Evolutionary conservation across 1,140 invertebrate species (phyloP).

Genomic region (Pemphigus obesinymphae): DNA sequence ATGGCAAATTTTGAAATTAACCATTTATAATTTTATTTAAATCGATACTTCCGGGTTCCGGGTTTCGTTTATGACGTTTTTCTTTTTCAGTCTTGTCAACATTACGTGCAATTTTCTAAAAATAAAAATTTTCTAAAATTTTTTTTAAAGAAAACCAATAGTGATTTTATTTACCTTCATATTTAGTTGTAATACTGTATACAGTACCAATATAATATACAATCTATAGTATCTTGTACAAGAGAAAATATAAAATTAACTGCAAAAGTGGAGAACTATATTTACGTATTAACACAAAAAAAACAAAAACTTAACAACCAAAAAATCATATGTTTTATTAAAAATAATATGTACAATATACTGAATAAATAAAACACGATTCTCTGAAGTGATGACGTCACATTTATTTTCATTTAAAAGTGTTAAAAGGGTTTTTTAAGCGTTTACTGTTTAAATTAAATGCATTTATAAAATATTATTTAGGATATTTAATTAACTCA

Average conservation of each 20-base stretch:
- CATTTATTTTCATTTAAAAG: no score
- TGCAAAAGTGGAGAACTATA: no score
- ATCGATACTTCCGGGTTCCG: not conserved
- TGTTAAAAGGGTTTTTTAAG: no score
- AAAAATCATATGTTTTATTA: not conserved
- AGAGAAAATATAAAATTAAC: not conserved
- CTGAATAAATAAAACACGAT: no score
- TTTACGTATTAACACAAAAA: not conserved
- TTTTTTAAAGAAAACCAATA: not conserved
- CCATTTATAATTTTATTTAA: not conserved
- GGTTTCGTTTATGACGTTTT: not conserved
- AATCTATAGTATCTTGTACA: not conserved
- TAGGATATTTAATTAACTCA: no score
- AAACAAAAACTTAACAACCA: not conserved
- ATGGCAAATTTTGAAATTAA: not conserved
- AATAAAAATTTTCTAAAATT: not conserved
- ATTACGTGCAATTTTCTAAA: not conserved
- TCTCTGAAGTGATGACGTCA: no score
- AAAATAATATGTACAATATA: no score
- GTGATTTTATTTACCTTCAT: not conserved
- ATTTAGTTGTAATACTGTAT: not conserved
- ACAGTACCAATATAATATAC: not conserved
- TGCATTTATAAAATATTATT: no score
- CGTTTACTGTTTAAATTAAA: no score
- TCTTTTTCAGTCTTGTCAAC: not conserved